Conservation (phyloP, 1,140 invertebrate species). For the Meloidogyne hapla region DNA sequence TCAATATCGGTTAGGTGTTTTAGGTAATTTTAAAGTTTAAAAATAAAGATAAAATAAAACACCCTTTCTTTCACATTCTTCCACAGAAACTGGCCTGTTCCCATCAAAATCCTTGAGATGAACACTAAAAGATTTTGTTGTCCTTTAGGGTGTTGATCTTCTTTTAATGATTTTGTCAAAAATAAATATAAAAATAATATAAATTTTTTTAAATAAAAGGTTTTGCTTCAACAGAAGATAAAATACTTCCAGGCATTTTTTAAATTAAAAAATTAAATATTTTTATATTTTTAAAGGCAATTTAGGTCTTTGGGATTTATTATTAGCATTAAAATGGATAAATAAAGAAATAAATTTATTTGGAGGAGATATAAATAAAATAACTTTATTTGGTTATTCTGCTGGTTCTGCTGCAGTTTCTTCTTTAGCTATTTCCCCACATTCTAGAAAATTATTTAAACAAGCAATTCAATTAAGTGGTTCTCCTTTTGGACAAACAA, state of each 20-base stretch:
- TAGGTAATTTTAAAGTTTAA: constrained; percentile 7
- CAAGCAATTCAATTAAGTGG: constrained; percentile 50
- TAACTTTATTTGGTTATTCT: constrained; percentile 37
- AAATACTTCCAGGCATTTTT: constrained; percentile 28
- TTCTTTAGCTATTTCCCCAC: constrained; percentile 23
- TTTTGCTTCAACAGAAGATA: constrained; percentile 62
- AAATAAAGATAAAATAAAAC: too few species aligned
- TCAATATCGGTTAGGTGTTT: constrained; percentile 45
- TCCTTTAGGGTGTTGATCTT: neutral
- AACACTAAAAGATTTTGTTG: too few species aligned
- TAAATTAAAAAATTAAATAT: neutral
- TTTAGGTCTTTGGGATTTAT: constrained; percentile 64
- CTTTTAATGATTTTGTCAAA: too few species aligned
- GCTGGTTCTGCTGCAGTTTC: constrained; percentile 38
- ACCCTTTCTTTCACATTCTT: too few species aligned
- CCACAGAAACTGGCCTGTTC: too few species aligned
- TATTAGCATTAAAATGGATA: constrained; percentile 61
- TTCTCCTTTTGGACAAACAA: constrained; percentile 36
- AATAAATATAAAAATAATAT: too few species aligned
- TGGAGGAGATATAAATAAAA: constrained; percentile 66
- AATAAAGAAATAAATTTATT: constrained; percentile 67
- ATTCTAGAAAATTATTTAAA: constrained; percentile 34
- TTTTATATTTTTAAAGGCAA: constrained; percentile 56
- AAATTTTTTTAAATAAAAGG: constrained; percentile 20
- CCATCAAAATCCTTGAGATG: too few species aligned